Percentiles rank a stretch among this genome's conserved stretches.
Evolutionary conservation across 2,888 invertebrate genomes (phyloP).

Genomic region (Argyresthia goedartella): DNA sequence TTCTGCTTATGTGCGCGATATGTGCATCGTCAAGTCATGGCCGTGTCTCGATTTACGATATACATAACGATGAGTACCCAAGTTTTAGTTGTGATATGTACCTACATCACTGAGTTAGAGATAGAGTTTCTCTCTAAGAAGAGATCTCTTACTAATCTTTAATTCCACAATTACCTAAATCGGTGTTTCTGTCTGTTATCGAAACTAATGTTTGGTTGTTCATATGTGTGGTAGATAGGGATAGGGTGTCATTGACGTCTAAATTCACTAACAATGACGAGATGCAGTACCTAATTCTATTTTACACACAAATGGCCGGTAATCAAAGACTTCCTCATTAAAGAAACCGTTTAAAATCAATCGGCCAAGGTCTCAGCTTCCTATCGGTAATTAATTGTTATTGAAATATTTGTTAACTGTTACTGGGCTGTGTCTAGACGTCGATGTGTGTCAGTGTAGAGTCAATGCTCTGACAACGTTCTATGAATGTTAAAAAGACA

Average conservation of each 20-base stretch:
- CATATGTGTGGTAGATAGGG: background rate
- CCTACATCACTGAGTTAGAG: no score
- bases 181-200: no score
- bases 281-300: background rate
- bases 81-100: no score
- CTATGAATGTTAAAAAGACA: conserved; percentile 26
- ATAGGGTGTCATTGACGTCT: no score
- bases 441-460: conserved; percentile 24
- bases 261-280: no score
- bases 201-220: background rate
- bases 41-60: no score
- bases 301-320: background rate
- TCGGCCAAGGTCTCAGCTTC: no score
- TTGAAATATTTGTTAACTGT: background rate
- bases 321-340: background rate
- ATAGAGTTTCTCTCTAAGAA: no score
- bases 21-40: no score
- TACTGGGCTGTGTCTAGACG: background rate
- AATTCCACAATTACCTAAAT: no score
- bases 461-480: conserved; percentile 35
- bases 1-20: no score
- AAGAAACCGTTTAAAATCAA: background rate
- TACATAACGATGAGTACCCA: no score
- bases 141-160: background rate
- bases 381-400: background rate